Evolutionary conservation across 37 sponge, comb jelly and placozoan genomes (phyloP).

Genomic region (Theonella swinhoei): DNA sequence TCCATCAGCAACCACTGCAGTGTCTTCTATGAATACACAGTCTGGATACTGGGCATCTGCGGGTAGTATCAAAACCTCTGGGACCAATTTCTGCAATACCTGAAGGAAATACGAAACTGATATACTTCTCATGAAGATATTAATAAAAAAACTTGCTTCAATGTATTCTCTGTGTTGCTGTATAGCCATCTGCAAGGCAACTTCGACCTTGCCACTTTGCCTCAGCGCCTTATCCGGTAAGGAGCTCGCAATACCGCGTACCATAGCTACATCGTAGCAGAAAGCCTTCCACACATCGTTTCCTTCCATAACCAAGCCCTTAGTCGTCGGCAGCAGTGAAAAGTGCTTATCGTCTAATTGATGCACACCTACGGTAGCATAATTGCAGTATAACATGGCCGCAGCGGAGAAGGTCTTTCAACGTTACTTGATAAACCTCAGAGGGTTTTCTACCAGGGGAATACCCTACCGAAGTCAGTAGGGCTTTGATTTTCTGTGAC

Average conservation of each 20-base stretch:
- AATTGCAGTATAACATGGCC: too few species aligned
- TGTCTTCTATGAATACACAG: slow-evolving; percentile 90
- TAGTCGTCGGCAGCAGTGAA: too few species aligned
- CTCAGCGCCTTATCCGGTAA: slow-evolving; percentile 57
- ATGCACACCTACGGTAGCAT: too few species aligned
- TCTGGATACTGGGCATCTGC: slow-evolving; percentile 80
- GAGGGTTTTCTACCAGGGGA: too few species aligned
- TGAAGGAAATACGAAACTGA: background rate
- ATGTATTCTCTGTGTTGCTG: slow-evolving; percentile 72
- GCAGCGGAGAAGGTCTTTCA: too few species aligned
- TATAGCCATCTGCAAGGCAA: slow-evolving; percentile 66
- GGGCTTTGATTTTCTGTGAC: too few species aligned
- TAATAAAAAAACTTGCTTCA: background rate
- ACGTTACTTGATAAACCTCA: too few species aligned
- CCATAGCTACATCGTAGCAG: slow-evolving; percentile 57
- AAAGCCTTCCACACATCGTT: too few species aligned
- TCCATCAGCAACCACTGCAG: slow-evolving; percentile 67
- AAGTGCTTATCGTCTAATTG: too few species aligned
- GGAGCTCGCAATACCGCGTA: slow-evolving; percentile 54
- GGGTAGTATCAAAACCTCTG: slow-evolving; percentile 51
- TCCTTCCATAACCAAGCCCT: too few species aligned
- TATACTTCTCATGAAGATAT: background rate
- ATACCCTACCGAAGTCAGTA: too few species aligned
- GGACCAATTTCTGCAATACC: slow-evolving; percentile 29
- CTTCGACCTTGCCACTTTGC: slow-evolving; percentile 19